phyloP scores from a whole-genome alignment of 2,113 vertebrate genomes.

The Quiscalus mexicanus region DNA sequence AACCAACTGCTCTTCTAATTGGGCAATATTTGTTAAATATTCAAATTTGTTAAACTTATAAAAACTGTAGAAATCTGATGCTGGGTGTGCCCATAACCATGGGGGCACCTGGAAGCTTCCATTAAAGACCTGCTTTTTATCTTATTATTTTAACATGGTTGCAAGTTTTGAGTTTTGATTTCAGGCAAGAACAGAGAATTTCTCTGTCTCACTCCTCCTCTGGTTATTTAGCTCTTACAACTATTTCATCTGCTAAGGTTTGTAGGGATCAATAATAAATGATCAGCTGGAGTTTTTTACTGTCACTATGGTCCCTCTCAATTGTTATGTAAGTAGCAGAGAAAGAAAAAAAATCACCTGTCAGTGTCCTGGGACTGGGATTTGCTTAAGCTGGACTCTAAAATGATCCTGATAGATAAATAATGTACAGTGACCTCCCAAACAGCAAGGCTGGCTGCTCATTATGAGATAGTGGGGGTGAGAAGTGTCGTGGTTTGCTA shows the following conservation, averaged over 20 bases:
- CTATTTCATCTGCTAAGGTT: neutral
- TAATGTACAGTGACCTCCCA: neutral
- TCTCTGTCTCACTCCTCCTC: neutral
- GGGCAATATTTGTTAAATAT: neutral
- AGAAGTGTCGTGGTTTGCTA: neutral
- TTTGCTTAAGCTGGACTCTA: neutral
- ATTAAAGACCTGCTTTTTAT: neutral
- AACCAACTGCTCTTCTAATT: neutral
- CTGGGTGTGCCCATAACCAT: neutral
- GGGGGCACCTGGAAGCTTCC: neutral
- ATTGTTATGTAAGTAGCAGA: neutral
- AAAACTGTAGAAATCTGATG: neutral
- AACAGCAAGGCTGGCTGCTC: neutral
- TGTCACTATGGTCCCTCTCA: neutral
- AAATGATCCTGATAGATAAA: neutral
- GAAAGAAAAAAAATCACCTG: neutral
- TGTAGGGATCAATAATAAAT: neutral
- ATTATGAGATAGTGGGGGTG: neutral
- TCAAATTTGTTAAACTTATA: neutral
- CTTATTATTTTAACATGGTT: neutral
- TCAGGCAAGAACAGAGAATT: neutral
- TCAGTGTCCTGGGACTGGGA: neutral
- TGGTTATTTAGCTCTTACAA: neutral
- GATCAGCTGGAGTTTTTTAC: neutral
- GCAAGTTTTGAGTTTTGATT: neutral